Evolutionary conservation across 2,888 invertebrate genomes (phyloP).

Genomic region (Lepidochitona cinerea): DNA sequence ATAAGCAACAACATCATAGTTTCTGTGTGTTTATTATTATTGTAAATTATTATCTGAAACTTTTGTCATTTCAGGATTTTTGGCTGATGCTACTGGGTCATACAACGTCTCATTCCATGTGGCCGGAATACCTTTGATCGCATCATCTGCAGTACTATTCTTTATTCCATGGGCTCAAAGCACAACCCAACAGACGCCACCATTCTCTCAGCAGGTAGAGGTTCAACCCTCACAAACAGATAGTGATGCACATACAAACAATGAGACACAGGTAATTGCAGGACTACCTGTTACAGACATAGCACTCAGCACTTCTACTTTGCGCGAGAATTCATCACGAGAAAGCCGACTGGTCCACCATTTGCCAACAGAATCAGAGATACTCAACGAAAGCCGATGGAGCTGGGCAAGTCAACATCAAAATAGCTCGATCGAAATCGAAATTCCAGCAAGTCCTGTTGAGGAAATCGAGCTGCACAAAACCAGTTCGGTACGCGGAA

Average conservation of each 20-base stretch:
- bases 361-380: neutral
- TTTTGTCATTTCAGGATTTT: slow-evolving; percentile 14
- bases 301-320: neutral
- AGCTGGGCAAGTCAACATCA: neutral
- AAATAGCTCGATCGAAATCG: neutral
- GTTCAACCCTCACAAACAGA: neutral
- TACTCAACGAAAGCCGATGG: neutral
- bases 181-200: slow-evolving; percentile 6
- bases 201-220: neutral
- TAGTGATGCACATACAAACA: neutral
- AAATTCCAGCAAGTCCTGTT: neutral
- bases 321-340: neutral
- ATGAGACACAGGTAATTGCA: neutral
- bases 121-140: slow-evolving; percentile 25
- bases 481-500: neutral
- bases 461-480: neutral
- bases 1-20: too few relatives aligned
- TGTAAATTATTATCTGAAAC: too few relatives aligned
- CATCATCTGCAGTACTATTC: slow-evolving; percentile 23
- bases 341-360: neutral
- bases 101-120: slow-evolving; percentile 32
- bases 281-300: neutral
- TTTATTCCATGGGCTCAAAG: slow-evolving; percentile 33
- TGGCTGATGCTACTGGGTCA: slow-evolving; percentile 27
- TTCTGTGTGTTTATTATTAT: too few relatives aligned